Percentiles rank a stretch among this genome's conserved stretches.
phyloP scores from a whole-genome alignment of 1,140 invertebrate species.

The Drosophila repleta region DNA sequence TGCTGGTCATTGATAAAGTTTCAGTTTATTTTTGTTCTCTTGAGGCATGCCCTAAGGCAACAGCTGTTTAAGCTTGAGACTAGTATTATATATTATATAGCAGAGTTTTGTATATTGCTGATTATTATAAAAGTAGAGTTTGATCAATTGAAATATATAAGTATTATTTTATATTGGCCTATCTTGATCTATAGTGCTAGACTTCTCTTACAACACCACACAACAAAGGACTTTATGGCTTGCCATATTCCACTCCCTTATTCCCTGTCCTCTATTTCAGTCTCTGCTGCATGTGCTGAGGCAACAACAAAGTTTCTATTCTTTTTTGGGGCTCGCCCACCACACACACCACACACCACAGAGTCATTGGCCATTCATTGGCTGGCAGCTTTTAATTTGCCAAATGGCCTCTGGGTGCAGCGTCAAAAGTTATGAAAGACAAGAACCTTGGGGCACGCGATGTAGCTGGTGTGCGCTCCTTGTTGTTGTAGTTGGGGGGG shows the following conservation, averaged over 20 bases:
- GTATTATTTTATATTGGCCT: no score
- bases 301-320: background rate
- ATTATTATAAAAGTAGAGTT: no score
- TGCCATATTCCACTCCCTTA: no score
- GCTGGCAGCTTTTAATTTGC: constrained; percentile 40
- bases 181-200: no score
- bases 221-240: no score
- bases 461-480: constrained; percentile 12
- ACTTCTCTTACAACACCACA: no score
- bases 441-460: constrained; percentile 49
- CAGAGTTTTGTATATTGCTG: no score
- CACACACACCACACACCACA: background rate
- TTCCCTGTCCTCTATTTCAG: background rate
- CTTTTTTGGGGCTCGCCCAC: constrained; percentile 19
- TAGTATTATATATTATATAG: no score
- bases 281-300: background rate
- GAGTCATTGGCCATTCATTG: constrained; percentile 38
- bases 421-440: constrained; percentile 50
- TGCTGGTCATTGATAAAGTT: background rate
- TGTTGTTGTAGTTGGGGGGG: constrained; percentile 28
- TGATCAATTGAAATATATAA: no score
- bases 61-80: no score
- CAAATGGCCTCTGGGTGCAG: constrained; percentile 53
- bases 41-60: no score
- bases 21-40: no score